Percentiles rank a stretch among this genome's conserved stretches.
These are phyloP conservation scores for Laticauda laticaudata DNA, from an alignment of 2,113 vertebrate species.

Conservation along the genomic window DNA sequence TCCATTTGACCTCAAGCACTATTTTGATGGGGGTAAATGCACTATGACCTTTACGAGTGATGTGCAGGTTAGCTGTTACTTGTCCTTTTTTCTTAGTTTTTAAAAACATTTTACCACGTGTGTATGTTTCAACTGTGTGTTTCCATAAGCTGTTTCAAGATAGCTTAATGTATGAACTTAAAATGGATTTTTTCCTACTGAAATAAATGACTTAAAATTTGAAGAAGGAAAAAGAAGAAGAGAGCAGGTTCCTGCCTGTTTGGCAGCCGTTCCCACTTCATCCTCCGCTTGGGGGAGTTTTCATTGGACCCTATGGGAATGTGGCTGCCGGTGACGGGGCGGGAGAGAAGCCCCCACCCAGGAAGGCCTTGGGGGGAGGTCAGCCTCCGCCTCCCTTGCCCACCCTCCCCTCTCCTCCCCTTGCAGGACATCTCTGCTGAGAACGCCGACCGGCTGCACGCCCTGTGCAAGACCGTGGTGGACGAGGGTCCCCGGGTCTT, in stretches of 20 bases:
- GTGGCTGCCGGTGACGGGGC: neutral
- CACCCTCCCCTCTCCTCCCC: neutral
- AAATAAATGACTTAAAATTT: conserved; percentile 79
- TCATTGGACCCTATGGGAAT: neutral
- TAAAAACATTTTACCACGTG: conserved; percentile 61
- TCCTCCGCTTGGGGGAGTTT: too few relatives aligned
- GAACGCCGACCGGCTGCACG: conserved; percentile 86
- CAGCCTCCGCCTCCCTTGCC: rapidly evolving
- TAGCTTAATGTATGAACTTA: conserved; percentile 73
- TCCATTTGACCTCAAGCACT: conserved; percentile 42
- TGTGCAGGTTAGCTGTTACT: conserved; percentile 73
- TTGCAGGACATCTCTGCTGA: conserved; percentile 92
- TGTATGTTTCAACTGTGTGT: conserved; percentile 71
- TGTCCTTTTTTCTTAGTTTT: conserved; percentile 64
- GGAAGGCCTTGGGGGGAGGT: neutral
- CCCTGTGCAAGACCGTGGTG: conserved; percentile 83
- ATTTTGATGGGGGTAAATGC: conserved; percentile 55
- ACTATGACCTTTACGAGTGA: conserved; percentile 89
- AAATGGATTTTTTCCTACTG: conserved; percentile 74
- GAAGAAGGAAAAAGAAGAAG: neutral
- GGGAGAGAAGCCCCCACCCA: neutral
- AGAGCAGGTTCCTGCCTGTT: neutral
- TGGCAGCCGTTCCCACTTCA: neutral
- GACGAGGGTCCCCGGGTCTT: conserved; percentile 91
- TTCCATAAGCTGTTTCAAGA: conserved; percentile 71